phyloP scores from a whole-genome alignment of 2,113 vertebrate species.

The Otocyon megalotis region DNA sequence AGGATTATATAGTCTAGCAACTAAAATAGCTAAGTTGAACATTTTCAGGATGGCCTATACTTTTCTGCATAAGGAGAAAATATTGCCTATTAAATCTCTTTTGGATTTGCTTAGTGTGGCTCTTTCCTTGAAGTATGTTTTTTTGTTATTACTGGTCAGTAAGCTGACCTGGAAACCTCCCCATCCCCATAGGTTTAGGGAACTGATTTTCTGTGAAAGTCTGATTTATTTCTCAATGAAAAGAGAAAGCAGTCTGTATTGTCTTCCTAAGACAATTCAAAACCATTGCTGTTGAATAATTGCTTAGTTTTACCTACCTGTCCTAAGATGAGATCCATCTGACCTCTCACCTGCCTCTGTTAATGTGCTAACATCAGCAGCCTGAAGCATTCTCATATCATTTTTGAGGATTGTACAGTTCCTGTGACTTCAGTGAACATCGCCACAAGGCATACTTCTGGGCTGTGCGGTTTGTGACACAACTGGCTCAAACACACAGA shows the following conservation, averaged over 20 bases:
- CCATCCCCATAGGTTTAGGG: not conserved
- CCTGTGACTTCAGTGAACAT: fast-evolving
- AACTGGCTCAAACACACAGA: not conserved
- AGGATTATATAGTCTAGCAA: not conserved
- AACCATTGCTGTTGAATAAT: not conserved
- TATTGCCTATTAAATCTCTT: not conserved
- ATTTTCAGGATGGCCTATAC: not conserved
- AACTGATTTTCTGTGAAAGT: not conserved
- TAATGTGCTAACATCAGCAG: not conserved
- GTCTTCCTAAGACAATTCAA: not conserved
- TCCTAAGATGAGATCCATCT: not conserved
- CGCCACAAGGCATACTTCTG: fast-evolving
- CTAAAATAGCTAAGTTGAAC: constrained; percentile 42
- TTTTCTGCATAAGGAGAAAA: not conserved
- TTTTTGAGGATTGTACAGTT: fast-evolving
- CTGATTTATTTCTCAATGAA: not conserved
- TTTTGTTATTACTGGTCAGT: not conserved
- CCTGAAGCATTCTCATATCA: not conserved
- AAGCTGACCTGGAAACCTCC: not conserved
- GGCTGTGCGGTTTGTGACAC: fast-evolving
- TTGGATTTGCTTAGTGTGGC: not conserved
- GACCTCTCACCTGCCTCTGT: not conserved
- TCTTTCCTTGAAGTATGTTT: not conserved
- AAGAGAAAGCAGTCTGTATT: not conserved
- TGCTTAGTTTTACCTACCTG: not conserved